Evolutionary conservation across 2,113 vertebrate genomes (phyloP), one percentile per base, ranked within the genome.

Genomic region (Pseudorasbora parva): DNA sequence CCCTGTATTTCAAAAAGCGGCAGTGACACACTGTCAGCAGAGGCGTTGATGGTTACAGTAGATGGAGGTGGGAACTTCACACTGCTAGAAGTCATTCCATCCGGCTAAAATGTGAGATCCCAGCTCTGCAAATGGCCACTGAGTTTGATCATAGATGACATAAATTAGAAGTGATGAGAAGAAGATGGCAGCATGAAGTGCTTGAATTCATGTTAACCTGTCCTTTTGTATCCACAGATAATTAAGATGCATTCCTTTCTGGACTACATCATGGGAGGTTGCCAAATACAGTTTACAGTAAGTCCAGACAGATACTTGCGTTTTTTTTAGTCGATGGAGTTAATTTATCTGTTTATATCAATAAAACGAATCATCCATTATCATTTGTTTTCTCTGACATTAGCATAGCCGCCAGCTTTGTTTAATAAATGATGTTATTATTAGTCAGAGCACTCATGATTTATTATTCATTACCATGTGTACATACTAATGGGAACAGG

Each of bases 231-330:
- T 79, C 25, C 88, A 14, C 93, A 99, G 98, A 96, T 99, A 87
- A 97, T 98, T 92, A 99, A 99, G 95, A 99, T 99, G 97, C 97
- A 99, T 91, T 99, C 98, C 8, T 99, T 99, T 94, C 93, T 99
- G 91, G 98, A 99, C 91, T 99, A 98, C 90, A 99, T 99, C 91
- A 99, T 99, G 97, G 97, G 98, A 43, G 97, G 98, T 89, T 99
- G 98, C 92, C 98, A 99, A 94, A 99, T 99, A 91, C 98, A 99
- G 95, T 99, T 99, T 91, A 99, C 97, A 91, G 97, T 99, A 94
- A 99, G 96, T 89, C 56, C 43, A 56, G 2, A 10, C 21, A 86
- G 30, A 51, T 1, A 27, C 17, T n/a, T 3, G 49, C 7, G 9
- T 9, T 14, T 33, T 33, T n/a, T 9, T 57, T 74, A 74, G 23